phyloP scores from a whole-genome alignment of 2,113 vertebrate genomes.

The Lepisosteus osseus region DNA sequence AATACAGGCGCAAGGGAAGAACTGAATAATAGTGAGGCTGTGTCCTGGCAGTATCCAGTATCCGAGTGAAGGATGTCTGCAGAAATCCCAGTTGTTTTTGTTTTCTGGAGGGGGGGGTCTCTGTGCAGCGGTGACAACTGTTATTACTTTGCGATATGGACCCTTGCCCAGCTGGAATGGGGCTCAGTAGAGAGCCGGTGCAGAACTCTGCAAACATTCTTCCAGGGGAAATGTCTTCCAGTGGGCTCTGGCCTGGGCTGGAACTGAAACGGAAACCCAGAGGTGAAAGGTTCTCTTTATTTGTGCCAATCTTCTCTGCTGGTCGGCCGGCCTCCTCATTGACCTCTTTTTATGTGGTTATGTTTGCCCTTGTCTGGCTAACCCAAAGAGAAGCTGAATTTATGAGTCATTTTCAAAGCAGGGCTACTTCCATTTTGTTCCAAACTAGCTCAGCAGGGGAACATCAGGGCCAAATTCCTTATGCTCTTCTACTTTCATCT shows the following conservation, averaged over 20 bases:
- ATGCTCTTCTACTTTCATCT: slow-evolving; percentile 23
- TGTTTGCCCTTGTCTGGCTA: slow-evolving; percentile 18
- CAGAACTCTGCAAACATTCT: neutral
- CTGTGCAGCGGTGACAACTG: neutral
- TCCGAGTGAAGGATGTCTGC: neutral
- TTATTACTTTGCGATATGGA: neutral
- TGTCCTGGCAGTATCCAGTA: too few species aligned
- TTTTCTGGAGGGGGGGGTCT: neutral
- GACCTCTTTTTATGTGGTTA: slow-evolving; percentile 25
- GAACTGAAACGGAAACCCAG: neutral
- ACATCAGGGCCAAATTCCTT: slow-evolving; percentile 26
- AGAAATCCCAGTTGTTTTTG: slow-evolving; percentile 3
- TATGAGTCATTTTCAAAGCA: slow-evolving; percentile 23
- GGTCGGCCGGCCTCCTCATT: slow-evolving; percentile 31
- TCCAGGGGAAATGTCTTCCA: neutral
- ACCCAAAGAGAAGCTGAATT: slow-evolving; percentile 31
- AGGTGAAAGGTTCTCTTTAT: neutral
- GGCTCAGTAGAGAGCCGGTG: neutral
- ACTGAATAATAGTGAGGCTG: too few species aligned
- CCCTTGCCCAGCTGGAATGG: neutral
- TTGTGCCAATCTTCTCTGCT: slow-evolving; percentile 15
- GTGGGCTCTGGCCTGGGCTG: neutral
- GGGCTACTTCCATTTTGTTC: slow-evolving; percentile 24
- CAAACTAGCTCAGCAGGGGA: slow-evolving; percentile 28
- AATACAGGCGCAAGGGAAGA: too few species aligned